Evolutionary conservation across 2,113 vertebrate genomes (phyloP).

Genomic region (Varanus salvator): DNA sequence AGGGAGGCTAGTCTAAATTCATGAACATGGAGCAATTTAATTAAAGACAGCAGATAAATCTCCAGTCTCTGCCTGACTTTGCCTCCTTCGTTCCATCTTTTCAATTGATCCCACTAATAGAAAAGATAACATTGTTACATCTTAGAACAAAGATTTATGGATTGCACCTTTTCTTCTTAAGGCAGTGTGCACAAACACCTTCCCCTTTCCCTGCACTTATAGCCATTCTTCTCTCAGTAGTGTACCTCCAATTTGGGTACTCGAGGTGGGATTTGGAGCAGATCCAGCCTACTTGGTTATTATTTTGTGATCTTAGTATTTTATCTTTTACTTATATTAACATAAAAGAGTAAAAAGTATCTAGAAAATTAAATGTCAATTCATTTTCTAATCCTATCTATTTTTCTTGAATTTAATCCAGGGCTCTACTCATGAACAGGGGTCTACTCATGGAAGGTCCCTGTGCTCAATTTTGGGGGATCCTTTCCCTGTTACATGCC

Average conservation of each 20-base stretch:
- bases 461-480: no score
- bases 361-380: background rate
- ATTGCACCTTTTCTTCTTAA: constrained; percentile 9
- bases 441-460: no score
- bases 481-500: no score
- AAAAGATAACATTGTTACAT: background rate
- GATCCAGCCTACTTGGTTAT: background rate
- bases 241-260: background rate
- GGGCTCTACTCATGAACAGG: no score
- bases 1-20: constrained; percentile 33
- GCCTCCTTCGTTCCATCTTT: background rate
- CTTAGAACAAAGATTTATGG: constrained; percentile 26
- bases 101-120: constrained; percentile 21
- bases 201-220: no score
- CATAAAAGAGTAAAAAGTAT: background rate
- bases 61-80: constrained; percentile 8
- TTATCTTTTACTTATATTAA: background rate
- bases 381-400: background rate
- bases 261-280: background rate
- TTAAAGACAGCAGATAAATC: constrained; percentile 39
- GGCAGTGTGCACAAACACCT: background rate
- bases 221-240: background rate
- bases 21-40: constrained; percentile 38
- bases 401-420: background rate
- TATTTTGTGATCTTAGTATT: background rate